Conservation (phyloP, 2,113 vertebrate genomes). For the Scartelaos histophorus region DNA sequence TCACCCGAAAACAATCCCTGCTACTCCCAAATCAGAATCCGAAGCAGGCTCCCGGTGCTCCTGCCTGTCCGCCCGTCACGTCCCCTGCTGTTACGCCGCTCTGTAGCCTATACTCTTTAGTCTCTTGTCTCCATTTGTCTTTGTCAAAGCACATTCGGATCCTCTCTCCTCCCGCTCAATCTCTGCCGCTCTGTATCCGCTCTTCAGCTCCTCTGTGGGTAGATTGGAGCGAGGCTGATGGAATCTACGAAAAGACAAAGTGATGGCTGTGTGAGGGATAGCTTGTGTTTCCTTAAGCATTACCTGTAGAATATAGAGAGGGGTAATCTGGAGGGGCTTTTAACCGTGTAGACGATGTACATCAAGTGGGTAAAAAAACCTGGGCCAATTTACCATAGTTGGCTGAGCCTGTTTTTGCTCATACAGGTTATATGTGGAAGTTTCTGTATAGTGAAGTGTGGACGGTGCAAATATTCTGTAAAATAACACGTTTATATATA, state of each 20-base stretch:
- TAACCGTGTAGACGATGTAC: conserved; percentile 35
- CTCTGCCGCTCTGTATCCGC: conserved; percentile 41
- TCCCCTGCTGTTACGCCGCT: conserved; percentile 55
- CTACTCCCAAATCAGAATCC: conserved; percentile 41
- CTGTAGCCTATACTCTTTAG: conserved; percentile 55
- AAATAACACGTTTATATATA: too few relatives aligned
- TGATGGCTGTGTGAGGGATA: conserved; percentile 59
- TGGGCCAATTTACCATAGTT: background rate
- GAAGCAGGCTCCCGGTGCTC: conserved; percentile 24
- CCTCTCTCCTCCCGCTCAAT: conserved; percentile 54
- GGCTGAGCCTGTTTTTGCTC: too few relatives aligned
- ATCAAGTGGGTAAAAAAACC: background rate
- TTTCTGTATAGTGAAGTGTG: too few relatives aligned
- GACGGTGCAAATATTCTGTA: too few relatives aligned
- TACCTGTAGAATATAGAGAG: conserved; percentile 58
- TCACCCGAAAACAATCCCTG: conserved; percentile 70
- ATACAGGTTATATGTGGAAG: too few relatives aligned
- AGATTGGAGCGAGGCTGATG: conserved; percentile 60
- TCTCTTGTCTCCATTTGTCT: conserved; percentile 69
- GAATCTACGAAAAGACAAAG: conserved; percentile 53
- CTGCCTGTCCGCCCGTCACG: conserved; percentile 57
- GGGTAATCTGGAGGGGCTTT: conserved; percentile 1
- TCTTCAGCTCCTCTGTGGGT: conserved; percentile 42
- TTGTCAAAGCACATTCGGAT: conserved; percentile 66
- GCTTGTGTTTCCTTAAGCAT: conserved; percentile 46